Percentiles rank a stretch among this genome's conserved stretches.
Conservation (phyloP, 92 coral and sea anemone species). For the Epizoanthus illoricatus region DNA sequence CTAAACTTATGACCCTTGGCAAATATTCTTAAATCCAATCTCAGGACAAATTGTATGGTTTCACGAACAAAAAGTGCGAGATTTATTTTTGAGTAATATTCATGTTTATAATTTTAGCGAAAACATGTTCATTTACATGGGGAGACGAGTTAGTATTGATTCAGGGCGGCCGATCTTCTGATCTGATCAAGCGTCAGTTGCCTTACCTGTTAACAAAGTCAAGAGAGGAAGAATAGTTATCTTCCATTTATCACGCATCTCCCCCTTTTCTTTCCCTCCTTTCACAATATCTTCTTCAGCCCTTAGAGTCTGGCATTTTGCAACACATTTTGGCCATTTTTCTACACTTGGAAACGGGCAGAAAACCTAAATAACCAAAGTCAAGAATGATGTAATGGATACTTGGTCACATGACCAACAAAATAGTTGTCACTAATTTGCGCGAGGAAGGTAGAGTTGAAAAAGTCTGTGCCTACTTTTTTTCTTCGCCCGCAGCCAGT, state of each 20-base stretch:
- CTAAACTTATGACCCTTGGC: too few relatives aligned
- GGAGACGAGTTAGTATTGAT: not conserved
- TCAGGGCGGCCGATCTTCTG: not conserved
- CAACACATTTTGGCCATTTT: not conserved
- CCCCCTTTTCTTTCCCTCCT: slow-evolving; percentile 8
- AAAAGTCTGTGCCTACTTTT: too few relatives aligned
- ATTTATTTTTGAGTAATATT: too few relatives aligned
- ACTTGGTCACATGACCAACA: slow-evolving; percentile 27
- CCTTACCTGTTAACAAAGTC: slow-evolving; percentile 24
- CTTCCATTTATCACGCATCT: slow-evolving; percentile 34
- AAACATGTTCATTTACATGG: too few relatives aligned
- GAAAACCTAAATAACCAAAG: not conserved
- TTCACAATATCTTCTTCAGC: not conserved
- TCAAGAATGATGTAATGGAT: slow-evolving; percentile 20
- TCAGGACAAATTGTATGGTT: too few relatives aligned
- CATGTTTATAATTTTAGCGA: too few relatives aligned
- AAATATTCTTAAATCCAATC: too few relatives aligned
- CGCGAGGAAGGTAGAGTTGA: not conserved
- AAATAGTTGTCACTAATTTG: not conserved
- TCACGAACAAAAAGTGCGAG: too few relatives aligned
- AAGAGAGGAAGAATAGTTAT: slow-evolving; percentile 8
- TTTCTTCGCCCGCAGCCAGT: too few relatives aligned
- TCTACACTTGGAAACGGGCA: not conserved
- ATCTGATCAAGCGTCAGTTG: slow-evolving; percentile 17
- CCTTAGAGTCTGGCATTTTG: slow-evolving; percentile 7